Conservation (phyloP, 2,797 vertebrate genomes). For the Pristis pectinata region DNA sequence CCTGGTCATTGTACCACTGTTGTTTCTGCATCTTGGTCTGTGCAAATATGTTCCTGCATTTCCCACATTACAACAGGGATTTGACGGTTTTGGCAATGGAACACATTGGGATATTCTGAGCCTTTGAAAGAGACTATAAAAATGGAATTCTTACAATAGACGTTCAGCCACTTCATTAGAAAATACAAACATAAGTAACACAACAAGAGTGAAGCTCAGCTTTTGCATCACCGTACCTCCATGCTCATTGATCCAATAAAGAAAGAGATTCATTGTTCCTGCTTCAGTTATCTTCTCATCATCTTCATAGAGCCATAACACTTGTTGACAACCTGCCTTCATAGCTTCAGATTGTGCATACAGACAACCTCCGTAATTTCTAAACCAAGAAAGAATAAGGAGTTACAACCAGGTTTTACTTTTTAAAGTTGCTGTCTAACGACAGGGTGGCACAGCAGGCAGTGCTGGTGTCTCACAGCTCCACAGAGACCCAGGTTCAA, state of each 20-base stretch:
- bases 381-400: conserved; percentile 46
- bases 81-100: too few species aligned
- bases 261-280: conserved; percentile 86
- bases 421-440: neutral
- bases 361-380: conserved; percentile 77
- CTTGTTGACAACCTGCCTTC: conserved; percentile 75
- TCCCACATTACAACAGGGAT: neutral
- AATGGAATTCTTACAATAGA: neutral
- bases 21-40: neutral
- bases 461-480: too few species aligned
- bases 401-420: neutral
- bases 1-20: neutral
- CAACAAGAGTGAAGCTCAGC: neutral
- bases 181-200: neutral
- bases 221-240: conserved; percentile 61
- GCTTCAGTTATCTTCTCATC: conserved; percentile 82
- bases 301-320: conserved; percentile 82
- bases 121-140: neutral
- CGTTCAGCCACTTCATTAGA: neutral
- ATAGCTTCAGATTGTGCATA: conserved; percentile 69
- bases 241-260: conserved; percentile 82
- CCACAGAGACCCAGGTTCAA: too few species aligned
- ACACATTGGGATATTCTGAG: neutral
- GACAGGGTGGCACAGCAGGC: too few species aligned
- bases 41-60: neutral